Percentiles rank a stretch among this genome's conserved stretches.
These are phyloP conservation scores for Sinopyrophorus schimmeli DNA, from an alignment of 2,888 invertebrate genomes.

Conservation along the genomic window DNA sequence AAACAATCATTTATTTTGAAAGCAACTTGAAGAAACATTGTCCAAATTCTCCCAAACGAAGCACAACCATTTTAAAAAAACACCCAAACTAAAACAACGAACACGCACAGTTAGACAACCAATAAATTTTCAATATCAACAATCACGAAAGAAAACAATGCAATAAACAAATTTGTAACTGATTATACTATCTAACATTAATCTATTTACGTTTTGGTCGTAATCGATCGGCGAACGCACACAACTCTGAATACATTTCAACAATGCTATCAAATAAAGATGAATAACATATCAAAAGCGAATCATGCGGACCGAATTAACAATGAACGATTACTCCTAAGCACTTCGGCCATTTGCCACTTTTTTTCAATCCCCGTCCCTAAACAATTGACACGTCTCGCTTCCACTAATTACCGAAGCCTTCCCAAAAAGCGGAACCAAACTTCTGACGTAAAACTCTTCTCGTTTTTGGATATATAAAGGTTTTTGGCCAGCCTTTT, in stretches of 20 bases:
- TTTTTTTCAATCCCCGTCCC: neutral
- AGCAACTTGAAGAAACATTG: too few relatives aligned
- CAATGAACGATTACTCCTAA: slow-evolving; percentile 14
- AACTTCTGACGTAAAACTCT: slow-evolving; percentile 1
- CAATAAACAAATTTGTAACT: too few relatives aligned
- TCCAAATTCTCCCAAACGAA: too few relatives aligned
- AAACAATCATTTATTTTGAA: too few relatives aligned
- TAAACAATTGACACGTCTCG: slow-evolving; percentile 3
- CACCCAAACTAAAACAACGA: too few relatives aligned
- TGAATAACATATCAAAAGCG: slow-evolving; percentile 7
- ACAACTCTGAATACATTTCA: slow-evolving; percentile 9
- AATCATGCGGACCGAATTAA: slow-evolving; percentile 14
- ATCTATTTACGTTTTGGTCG: neutral
- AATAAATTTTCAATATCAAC: too few relatives aligned
- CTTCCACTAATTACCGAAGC: neutral
- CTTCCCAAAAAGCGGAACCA: slow-evolving; percentile 3
- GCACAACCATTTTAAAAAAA: too few relatives aligned
- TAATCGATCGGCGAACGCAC: neutral
- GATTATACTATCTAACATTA: too few relatives aligned
- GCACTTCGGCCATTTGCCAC: neutral
- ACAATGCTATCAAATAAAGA: slow-evolving; percentile 10
- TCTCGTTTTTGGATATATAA: slow-evolving; percentile 5
- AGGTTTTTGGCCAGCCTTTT: slow-evolving; percentile 1
- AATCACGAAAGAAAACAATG: too few relatives aligned
- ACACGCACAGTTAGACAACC: too few relatives aligned